Evolutionary conservation across 2,888 invertebrate species (phyloP).

Genomic region (Monochamus alternatus): DNA sequence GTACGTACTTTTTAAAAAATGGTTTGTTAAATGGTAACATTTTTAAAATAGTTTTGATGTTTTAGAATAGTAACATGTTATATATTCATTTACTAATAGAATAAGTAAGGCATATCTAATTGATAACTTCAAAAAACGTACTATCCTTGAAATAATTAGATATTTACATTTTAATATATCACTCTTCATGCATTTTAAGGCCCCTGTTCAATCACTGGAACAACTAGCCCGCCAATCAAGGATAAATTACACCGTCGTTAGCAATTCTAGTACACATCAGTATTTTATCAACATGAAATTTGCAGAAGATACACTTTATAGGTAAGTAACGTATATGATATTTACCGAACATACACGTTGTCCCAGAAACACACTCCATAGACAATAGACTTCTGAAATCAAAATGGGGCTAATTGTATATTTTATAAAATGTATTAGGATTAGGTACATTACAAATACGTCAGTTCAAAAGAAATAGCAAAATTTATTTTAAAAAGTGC

Average conservation of each 20-base stretch:
- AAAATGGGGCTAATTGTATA: too few relatives aligned
- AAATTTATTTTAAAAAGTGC: too few relatives aligned
- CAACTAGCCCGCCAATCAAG: constrained; percentile 90
- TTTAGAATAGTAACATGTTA: neutral
- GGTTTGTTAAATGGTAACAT: too few relatives aligned
- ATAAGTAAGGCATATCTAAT: neutral
- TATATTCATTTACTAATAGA: neutral
- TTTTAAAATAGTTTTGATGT: too few relatives aligned
- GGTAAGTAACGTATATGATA: constrained; percentile 65
- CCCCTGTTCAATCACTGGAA: constrained; percentile 89
- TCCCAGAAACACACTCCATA: too few relatives aligned
- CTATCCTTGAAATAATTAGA: constrained; percentile 6
- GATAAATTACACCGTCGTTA: constrained; percentile 91
- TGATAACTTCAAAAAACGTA: neutral
- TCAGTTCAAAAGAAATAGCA: too few relatives aligned
- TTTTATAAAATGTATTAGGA: too few relatives aligned
- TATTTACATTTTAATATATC: constrained; percentile 14
- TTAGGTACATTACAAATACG: too few relatives aligned
- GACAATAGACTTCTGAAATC: too few relatives aligned
- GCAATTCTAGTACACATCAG: constrained; percentile 82
- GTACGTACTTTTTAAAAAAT: too few relatives aligned
- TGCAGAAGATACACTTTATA: constrained; percentile 90
- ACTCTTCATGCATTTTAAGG: constrained; percentile 71
- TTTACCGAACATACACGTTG: too few relatives aligned
- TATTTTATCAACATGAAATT: constrained; percentile 94